Conservation (phyloP, 2,888 invertebrate genomes). For the Eudemis profundana region DNA sequence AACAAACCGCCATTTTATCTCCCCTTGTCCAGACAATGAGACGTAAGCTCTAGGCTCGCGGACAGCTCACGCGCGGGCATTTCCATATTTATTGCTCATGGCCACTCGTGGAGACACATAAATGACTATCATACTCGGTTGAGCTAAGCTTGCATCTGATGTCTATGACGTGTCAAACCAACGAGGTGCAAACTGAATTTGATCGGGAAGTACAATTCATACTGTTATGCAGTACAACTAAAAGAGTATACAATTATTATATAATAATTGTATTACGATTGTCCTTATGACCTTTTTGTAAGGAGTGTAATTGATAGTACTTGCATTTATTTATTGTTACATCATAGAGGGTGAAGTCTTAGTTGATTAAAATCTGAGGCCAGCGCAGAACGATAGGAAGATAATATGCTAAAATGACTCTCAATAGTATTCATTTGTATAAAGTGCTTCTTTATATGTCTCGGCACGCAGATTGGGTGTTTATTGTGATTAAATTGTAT, state of each 20-base stretch:
- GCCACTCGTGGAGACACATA: conserved; percentile 19
- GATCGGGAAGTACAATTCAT: too few relatives aligned
- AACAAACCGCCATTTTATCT: conserved; percentile 20
- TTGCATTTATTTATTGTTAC: not conserved
- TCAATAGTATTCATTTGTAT: not conserved
- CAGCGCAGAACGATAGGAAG: conserved; percentile 4
- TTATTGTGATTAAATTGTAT: not conserved
- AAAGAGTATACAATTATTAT: not conserved
- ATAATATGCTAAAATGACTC: not conserved
- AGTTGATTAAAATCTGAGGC: conserved; percentile 8
- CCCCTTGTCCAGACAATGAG: conserved; percentile 51
- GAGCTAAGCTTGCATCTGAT: not conserved
- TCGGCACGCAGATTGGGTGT: not conserved
- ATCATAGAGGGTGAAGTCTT: conserved; percentile 2
- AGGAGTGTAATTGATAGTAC: not conserved
- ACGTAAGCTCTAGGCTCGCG: conserved; percentile 43
- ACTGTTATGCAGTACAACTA: too few relatives aligned
- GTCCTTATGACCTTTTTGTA: too few relatives aligned
- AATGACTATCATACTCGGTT: conserved; percentile 4
- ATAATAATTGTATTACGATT: not conserved
- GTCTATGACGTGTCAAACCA: too few relatives aligned
- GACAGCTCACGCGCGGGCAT: conserved; percentile 48
- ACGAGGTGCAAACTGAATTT: too few relatives aligned
- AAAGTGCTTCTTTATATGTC: not conserved
- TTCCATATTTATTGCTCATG: conserved; percentile 47